Percentiles rank a stretch among this genome's conserved stretches.
These are phyloP conservation scores for Pyrgilauda ruficollis DNA, from an alignment of 2,113 vertebrate species.

Conservation along the genomic window DNA sequence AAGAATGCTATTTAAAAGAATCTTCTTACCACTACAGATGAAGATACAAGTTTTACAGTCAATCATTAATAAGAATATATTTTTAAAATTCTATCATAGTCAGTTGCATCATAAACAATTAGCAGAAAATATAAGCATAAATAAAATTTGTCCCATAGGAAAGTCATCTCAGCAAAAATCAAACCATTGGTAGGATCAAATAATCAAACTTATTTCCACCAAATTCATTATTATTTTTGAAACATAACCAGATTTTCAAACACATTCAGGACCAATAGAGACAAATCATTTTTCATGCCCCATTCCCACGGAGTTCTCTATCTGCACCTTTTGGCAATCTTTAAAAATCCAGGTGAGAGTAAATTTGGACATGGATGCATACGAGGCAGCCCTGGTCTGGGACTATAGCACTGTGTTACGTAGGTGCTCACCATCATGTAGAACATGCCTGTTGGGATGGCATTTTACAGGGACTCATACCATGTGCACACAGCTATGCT, in stretches of 20 bases:
- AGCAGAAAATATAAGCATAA: not conserved
- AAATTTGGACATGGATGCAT: rapidly evolving
- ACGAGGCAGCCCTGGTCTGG: not conserved
- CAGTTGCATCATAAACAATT: not conserved
- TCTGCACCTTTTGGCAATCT: not conserved
- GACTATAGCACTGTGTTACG: rapidly evolving
- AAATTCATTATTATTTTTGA: not conserved
- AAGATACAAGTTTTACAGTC: not conserved
- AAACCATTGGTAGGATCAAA: not conserved
- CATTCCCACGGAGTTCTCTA: rapidly evolving
- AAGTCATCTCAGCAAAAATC: not conserved
- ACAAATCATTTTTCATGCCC: not conserved
- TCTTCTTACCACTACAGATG: not conserved
- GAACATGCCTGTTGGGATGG: not conserved
- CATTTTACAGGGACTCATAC: not conserved
- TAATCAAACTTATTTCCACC: not conserved
- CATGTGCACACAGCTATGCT: rapidly evolving
- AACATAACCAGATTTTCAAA: not conserved
- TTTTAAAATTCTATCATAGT: not conserved
- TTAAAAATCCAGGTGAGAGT: not conserved
- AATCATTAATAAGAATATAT: not conserved
- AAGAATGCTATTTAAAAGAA: not conserved
- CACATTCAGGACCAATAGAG: not conserved
- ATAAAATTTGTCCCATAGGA: not conserved
- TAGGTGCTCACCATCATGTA: not conserved